phyloP scores from a whole-genome alignment of 2,888 invertebrate species.

The Torymus texanus region DNA sequence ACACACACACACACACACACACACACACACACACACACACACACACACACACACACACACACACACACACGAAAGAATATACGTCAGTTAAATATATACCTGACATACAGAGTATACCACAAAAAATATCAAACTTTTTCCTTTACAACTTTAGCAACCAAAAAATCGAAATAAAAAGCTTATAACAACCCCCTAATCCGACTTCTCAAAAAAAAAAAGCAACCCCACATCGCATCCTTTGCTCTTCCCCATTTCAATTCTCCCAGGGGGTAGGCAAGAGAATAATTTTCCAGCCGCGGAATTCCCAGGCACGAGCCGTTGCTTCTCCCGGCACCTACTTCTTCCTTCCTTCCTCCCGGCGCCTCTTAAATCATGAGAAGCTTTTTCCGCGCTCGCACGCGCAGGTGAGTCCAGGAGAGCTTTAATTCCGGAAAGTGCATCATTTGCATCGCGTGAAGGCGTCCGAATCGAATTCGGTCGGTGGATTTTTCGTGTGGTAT shows the following conservation, averaged over 20 bases:
- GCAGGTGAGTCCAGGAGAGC: constrained; percentile 60
- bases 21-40: no score
- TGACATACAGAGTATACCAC: no score
- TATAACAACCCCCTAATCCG: no score
- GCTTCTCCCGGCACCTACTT: background rate
- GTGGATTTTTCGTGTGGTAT: background rate
- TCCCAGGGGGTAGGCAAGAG: background rate
- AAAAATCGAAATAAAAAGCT: no score
- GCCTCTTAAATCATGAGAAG: constrained; percentile 48
- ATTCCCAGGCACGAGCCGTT: constrained; percentile 40
- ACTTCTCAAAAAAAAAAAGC: no score
- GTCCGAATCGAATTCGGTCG: constrained; percentile 41
- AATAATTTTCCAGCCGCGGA: constrained; percentile 35
- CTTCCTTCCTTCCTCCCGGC: background rate
- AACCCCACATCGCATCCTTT: no score
- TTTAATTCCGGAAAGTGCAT: constrained; percentile 74
- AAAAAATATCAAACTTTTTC: no score
- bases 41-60: no score
- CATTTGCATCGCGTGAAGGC: constrained; percentile 67
- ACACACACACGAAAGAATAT: no score
- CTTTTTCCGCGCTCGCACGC: constrained; percentile 23
- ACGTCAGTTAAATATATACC: no score
- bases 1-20: no score
- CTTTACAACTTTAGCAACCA: no score
- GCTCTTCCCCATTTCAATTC: constrained; percentile 9